Conservation (phyloP, 2,113 vertebrate genomes). For the Isichthys henryi region DNA sequence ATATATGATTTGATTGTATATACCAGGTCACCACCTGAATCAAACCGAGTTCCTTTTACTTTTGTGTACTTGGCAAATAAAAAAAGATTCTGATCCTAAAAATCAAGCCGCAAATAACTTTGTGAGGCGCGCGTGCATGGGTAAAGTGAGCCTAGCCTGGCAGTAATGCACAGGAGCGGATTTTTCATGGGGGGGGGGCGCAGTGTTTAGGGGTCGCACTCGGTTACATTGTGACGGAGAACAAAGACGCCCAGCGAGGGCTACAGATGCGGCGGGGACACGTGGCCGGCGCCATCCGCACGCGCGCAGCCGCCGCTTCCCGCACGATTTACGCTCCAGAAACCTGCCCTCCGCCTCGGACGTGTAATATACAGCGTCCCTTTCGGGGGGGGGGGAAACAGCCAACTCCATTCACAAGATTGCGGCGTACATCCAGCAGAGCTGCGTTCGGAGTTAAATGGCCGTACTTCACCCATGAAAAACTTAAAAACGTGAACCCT, state of each 20-base stretch:
- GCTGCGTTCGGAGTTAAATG: background rate
- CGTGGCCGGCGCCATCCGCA: slow-evolving; percentile 2
- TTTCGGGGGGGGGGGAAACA: background rate
- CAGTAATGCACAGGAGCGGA: background rate
- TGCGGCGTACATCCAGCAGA: background rate
- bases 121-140: background rate
- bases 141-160: background rate
- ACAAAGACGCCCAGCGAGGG: background rate
- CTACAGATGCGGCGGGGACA: background rate
- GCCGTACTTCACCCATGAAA: background rate
- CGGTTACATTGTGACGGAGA: background rate
- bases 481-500: background rate
- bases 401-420: background rate
- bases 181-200: background rate
- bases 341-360: background rate
- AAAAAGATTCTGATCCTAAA: background rate
- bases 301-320: background rate
- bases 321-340: background rate
- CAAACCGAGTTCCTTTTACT: background rate
- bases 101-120: background rate
- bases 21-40: background rate
- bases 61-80: background rate
- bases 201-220: background rate
- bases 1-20: background rate
- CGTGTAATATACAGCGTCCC: background rate